Conservation (phyloP, 2,888 invertebrate species). For the Hedychridium roseum region DNA sequence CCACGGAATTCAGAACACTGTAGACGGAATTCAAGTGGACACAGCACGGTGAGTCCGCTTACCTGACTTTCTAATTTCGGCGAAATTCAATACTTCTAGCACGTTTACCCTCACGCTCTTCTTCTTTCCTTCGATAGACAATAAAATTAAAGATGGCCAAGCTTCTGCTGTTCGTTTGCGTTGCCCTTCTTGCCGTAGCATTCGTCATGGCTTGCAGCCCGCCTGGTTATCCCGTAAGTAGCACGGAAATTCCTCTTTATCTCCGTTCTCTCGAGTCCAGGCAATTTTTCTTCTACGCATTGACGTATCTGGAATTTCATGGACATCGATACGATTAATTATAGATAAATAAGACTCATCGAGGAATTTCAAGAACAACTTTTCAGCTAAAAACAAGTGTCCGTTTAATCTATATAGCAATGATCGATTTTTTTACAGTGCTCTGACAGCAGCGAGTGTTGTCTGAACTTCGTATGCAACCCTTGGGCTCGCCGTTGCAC, state of each 20-base stretch:
- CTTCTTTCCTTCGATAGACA: no score
- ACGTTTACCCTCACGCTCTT: not conserved
- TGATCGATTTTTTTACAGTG: conserved; percentile 37
- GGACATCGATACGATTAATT: no score
- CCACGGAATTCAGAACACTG: conserved; percentile 3
- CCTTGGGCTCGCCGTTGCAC: conserved; percentile 33
- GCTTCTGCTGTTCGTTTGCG: conserved; percentile 18
- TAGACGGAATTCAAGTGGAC: not conserved
- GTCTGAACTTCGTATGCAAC: conserved; percentile 27
- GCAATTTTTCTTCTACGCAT: not conserved
- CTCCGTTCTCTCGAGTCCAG: no score
- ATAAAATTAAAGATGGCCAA: conserved; percentile 26
- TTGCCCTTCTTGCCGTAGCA: conserved; percentile 23
- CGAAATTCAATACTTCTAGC: no score
- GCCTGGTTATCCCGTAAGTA: conserved; percentile 37
- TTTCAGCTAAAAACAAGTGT: no score
- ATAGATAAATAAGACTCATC: no score
- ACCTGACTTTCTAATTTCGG: no score
- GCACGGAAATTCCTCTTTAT: not conserved
- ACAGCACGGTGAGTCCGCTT: conserved; percentile 6
- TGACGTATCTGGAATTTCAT: not conserved
- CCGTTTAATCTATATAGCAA: no score
- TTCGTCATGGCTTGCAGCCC: conserved; percentile 28
- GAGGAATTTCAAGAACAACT: no score
- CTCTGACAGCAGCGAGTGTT: conserved; percentile 21